Base-by-base conservation (phyloP, 2,113 vertebrate genomes). In the Catharus fuscescens region DNA sequence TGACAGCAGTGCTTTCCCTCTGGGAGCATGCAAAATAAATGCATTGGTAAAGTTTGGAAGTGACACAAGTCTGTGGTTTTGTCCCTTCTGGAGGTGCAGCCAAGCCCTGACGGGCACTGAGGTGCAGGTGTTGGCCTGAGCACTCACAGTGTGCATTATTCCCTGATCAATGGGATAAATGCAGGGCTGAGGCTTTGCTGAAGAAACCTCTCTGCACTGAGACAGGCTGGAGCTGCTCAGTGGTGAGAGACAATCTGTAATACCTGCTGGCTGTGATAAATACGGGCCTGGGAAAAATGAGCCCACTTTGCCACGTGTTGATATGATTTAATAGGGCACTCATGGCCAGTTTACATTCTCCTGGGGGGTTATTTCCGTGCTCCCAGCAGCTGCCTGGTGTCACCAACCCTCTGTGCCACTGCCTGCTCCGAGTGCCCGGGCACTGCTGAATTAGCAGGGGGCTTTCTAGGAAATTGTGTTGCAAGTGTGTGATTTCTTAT, bases 381-480 rank as follows among this genome's bases (percentile, higher is more conserved):
- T 89, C 9, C 31, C 65, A 25, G 80, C 77, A 94, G 74, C 95
- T 93, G 94, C 31, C 90, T 71, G 18, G 34, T 62, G 71, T 84
- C 92, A 86, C 90, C n/a, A 74, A n/a, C 54, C 4, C 56, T 76
- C 65, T 19, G 53, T 50, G 69, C 61, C 71, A 7, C 60, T 54
- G 15, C 83, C 87, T 54, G 72, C 40, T 71, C 84, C 18, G 12
- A 42, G 79, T 86, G 90, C 92, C 84, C 18, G 3, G 77, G 47
- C 64, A 48, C 21, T 73, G 89, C 91, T 96, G 90, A 95, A 81
- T 80, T 83, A 91, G 91, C 94, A 94, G 85, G 92, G 80, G 88
- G 88, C 95, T 97, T 97, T 97, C 96, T 97, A 97, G 96, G 93
- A 97, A 95, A 73, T 23, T 6, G 4, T 83, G 87, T 73, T 90